A percentile compares a stretch with the other conserved stretches of the same genome.
These are phyloP conservation scores for Varroa destructor DNA, from an alignment of 1,140 invertebrate genomes.

Conservation along the genomic window DNA sequence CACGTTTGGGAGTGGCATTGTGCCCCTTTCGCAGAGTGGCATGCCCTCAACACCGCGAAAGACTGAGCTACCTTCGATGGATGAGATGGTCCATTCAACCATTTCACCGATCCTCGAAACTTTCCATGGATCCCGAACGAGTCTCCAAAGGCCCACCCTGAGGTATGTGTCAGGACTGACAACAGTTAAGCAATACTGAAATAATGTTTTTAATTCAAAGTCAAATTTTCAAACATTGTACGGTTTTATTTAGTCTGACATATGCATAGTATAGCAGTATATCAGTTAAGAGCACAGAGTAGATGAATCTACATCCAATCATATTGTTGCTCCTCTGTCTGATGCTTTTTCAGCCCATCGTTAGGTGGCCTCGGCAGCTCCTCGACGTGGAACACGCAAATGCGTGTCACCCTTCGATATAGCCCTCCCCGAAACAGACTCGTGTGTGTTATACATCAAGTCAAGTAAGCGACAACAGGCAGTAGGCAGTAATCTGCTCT, in stretches of 20 bases:
- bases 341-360: conserved; percentile 29
- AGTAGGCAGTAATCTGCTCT: too few relatives aligned
- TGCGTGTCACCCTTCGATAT: conserved; percentile 72
- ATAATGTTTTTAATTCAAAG: background rate
- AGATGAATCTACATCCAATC: too few relatives aligned
- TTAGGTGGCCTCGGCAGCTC: conserved; percentile 27
- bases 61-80: conserved; percentile 33
- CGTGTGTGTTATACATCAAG: conserved; percentile 68
- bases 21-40: conserved; percentile 16
- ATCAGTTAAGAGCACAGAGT: too few relatives aligned
- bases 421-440: conserved; percentile 64
- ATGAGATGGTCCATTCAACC: conserved; percentile 36
- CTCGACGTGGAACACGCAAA: conserved; percentile 46
- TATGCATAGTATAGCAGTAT: too few relatives aligned
- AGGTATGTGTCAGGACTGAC: too few relatives aligned
- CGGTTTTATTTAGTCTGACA: too few relatives aligned
- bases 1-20: background rate
- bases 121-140: conserved; percentile 31
- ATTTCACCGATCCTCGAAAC: conserved; percentile 33
- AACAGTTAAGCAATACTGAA: conserved; percentile 10
- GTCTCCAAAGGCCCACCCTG: conserved; percentile 25
- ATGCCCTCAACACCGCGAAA: background rate
- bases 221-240: too few relatives aligned
- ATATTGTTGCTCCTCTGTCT: background rate
- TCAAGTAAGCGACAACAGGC: conserved; percentile 53